phyloP scores from a whole-genome alignment of 92 coral and sea anemone species.

The Palythoa grandis region DNA sequence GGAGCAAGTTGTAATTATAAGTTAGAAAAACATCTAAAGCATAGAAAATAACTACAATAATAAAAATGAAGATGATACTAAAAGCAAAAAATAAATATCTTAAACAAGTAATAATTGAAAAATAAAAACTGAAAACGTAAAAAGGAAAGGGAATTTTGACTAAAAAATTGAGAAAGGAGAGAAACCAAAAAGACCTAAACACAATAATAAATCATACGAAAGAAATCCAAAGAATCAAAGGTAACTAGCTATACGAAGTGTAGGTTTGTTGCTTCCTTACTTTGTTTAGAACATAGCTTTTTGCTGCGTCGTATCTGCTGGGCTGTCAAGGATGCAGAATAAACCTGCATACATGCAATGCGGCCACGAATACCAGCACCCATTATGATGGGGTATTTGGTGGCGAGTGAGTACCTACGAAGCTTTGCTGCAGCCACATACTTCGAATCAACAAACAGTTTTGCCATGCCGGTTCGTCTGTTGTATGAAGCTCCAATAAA shows the following conservation, averaged over 20 bases:
- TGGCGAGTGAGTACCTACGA: slow-evolving; percentile 68
- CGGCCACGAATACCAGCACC: slow-evolving; percentile 82
- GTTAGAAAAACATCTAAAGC: too few relatives aligned
- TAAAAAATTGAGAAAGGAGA: too few relatives aligned
- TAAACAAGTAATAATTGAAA: too few relatives aligned
- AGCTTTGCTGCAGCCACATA: slow-evolving; percentile 61
- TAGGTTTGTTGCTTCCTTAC: slow-evolving; percentile 37
- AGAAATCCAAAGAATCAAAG: too few relatives aligned
- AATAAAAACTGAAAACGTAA: too few relatives aligned
- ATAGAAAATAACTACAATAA: too few relatives aligned
- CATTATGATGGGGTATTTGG: slow-evolving; percentile 74
- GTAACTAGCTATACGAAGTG: background rate
- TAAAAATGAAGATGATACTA: too few relatives aligned
- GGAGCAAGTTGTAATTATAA: too few relatives aligned
- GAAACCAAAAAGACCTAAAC: too few relatives aligned
- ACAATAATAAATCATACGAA: too few relatives aligned
- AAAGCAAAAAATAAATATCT: too few relatives aligned
- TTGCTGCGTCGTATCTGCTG: slow-evolving; percentile 67
- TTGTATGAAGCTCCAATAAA: slow-evolving; percentile 79
- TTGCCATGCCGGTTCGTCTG: slow-evolving; percentile 71
- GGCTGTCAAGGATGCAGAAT: slow-evolving; percentile 65
- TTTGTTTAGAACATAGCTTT: slow-evolving; percentile 64
- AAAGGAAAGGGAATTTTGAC: too few relatives aligned
- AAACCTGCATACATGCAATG: slow-evolving; percentile 82
- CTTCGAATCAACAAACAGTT: slow-evolving; percentile 67